These are phyloP conservation scores for Brevimyrus niger DNA, from an alignment of 2,113 vertebrate genomes.

Conservation along the genomic window DNA sequence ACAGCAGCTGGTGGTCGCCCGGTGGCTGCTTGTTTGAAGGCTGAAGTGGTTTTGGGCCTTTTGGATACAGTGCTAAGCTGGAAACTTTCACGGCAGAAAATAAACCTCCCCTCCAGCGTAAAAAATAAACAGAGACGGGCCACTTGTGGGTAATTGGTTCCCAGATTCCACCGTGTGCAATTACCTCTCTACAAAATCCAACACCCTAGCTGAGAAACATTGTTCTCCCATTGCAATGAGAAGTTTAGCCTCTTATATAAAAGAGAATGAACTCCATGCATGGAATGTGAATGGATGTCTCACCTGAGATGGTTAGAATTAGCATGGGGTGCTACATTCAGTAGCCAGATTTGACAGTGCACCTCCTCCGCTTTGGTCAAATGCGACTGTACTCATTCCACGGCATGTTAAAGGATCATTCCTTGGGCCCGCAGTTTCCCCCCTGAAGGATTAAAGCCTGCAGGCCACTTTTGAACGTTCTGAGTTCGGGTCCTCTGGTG, in stretches of 20 bases:
- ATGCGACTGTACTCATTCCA: conserved; percentile 34
- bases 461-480: conserved; percentile 43
- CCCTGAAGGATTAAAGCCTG: conserved; percentile 44
- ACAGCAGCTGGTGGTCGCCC: not conserved
- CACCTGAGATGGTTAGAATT: not conserved
- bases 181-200: not conserved
- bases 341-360: not conserved
- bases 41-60: not conserved
- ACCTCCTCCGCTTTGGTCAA: not conserved
- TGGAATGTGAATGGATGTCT: not conserved
- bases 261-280: not conserved
- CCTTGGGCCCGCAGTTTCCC: conserved; percentile 22
- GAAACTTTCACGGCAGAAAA: not conserved
- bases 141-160: not conserved
- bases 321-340: not conserved
- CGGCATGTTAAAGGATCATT: conserved; percentile 43
- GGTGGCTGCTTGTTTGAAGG: not conserved
- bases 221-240: not conserved
- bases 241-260: not conserved
- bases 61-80: not conserved
- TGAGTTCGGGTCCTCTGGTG: conserved; percentile 16
- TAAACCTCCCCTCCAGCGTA: not conserved
- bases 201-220: not conserved
- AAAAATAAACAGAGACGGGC: not conserved
- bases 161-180: not conserved